Evolutionary conservation across 2,113 vertebrate species (phyloP), one percentile per base, ranked within the genome.

Genomic region (Nyctibius bracteatus): DNA sequence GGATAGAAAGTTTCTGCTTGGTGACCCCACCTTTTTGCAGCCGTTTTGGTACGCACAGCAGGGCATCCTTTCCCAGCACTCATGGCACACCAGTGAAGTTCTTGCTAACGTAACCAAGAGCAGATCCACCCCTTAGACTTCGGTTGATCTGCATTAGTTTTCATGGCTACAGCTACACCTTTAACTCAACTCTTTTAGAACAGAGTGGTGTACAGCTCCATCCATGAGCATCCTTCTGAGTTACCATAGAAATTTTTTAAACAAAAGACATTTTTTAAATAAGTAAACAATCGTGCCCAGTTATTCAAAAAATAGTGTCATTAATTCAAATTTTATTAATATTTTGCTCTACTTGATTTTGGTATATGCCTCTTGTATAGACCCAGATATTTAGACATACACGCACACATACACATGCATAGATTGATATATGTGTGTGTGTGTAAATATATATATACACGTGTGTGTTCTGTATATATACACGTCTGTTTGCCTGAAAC

Each of bases 201-300:
- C 2, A 49, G 13, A 49, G 25, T 9, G 9, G 1, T 12, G 25
- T 44, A 24, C 22, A 65, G 17, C 57, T 57, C 47, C 41, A 46
- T 68, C 18, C 46, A 2, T 27, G 58, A 73, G 19, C 54, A 57
- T 46, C 49, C 41, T 17, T 47, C 80, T 70, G 78, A 30, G 20
- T 55, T 11, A 10, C 13, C 0, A 0, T 0, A 33, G n/a, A 31
- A 24, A 31, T 65, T 57, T 63, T 57, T 55, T 33, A 72, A 51
- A 57, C 22, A 33, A 21, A 28, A 73, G 5, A 8, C 2, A 1
- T 54, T 73, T 65, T 86, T 37, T 1, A 47, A 94, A 5, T 9
- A 46, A 81, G 9, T 25, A 17, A 81, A 44, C 44, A 77, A 39
- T 72, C 23, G 30, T 24, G 31, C 3, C 15, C 13, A 39, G 7